Conservation (phyloP, 2,113 vertebrate genomes). For the Orthonyx spaldingii region DNA sequence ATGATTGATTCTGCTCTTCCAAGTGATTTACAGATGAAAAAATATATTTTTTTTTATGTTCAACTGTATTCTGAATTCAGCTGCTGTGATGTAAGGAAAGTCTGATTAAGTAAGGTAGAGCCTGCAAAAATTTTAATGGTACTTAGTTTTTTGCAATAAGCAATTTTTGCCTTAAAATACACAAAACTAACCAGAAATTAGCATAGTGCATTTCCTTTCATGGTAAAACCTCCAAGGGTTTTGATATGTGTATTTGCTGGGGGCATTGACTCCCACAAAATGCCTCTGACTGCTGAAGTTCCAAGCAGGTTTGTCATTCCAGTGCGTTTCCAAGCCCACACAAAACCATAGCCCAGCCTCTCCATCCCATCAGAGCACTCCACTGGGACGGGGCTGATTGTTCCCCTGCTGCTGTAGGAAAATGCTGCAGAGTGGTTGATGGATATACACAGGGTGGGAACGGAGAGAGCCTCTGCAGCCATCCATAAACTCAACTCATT, state of each 20-base stretch:
- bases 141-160: not conserved
- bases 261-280: not conserved
- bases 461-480: conserved; percentile 52
- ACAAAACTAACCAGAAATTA: not conserved
- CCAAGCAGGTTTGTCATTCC: not conserved
- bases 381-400: conserved; percentile 3
- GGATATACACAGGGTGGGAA: conserved; percentile 2
- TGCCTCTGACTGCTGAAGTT: not conserved
- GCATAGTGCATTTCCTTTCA: not conserved
- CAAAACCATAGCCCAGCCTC: not conserved
- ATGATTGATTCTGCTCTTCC: not conserved
- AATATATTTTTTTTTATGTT: not conserved
- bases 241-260: not conserved
- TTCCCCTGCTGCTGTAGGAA: not conserved
- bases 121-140: not conserved
- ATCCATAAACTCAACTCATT: conserved; percentile 62
- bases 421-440: conserved; percentile 22
- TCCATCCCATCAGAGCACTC: not conserved
- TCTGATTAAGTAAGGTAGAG: not conserved
- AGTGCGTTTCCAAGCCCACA: conserved; percentile 16
- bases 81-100: not conserved
- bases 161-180: not conserved
- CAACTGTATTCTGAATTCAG: not conserved
- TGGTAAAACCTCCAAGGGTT: not conserved
- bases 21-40: not conserved